Evolutionary conservation across 2,797 vertebrate genomes (phyloP).

Genomic region (Sebastes hubbsi): DNA sequence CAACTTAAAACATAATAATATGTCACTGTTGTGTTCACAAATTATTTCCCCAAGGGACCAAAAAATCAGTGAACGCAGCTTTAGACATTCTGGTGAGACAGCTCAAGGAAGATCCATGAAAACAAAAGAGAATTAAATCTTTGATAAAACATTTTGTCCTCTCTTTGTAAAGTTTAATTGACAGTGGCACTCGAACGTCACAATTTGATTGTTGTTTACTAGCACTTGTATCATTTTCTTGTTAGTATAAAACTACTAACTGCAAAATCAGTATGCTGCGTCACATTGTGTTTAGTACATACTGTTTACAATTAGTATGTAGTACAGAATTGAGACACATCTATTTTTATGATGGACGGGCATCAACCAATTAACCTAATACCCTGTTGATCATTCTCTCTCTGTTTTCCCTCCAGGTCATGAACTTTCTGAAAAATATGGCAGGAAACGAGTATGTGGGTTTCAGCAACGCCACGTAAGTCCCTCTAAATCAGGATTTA

Average conservation of each 20-base stretch:
- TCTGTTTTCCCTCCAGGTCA: constrained; percentile 82
- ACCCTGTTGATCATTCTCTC: background rate
- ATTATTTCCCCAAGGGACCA: background rate
- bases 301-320: background rate
- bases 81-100: background rate
- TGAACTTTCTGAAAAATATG: constrained; percentile 97
- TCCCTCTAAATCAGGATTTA: background rate
- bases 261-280: background rate
- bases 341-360: background rate
- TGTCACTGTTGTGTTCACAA: background rate
- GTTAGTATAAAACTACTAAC: background rate
- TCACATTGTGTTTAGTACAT: background rate
- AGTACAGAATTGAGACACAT: background rate
- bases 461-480: constrained; percentile 99
- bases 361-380: background rate
- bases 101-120: background rate
- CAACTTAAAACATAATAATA: background rate
- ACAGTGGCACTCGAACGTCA: too few relatives aligned
- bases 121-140: background rate
- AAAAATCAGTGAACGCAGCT: background rate
- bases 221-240: background rate
- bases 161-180: too few relatives aligned
- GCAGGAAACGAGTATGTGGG: constrained; percentile 97
- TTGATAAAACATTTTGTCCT: too few relatives aligned
- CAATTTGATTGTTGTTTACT: too few relatives aligned